Evolutionary conservation across 2,797 vertebrate genomes (phyloP).

Genomic region (Xiphorhynchus erythropygius): DNA sequence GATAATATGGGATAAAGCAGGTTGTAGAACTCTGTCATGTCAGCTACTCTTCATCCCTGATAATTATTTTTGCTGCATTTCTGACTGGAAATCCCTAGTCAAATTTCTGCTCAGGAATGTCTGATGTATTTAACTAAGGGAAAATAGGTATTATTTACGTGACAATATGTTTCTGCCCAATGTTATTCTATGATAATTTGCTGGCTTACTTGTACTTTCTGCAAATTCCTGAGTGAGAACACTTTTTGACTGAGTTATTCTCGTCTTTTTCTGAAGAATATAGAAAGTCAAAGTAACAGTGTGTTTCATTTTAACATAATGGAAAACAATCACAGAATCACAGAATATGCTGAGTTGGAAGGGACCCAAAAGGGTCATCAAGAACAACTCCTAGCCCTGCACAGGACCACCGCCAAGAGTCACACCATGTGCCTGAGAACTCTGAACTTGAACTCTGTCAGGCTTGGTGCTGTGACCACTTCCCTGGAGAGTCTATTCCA

Average conservation of each 20-base stretch:
- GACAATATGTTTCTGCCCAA: accelerated
- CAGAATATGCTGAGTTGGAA: background rate
- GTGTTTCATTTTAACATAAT: background rate
- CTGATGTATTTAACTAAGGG: background rate
- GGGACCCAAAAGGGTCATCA: background rate
- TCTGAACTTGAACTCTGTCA: background rate
- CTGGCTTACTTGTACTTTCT: background rate
- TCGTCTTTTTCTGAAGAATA: background rate
- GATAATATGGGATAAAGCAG: background rate
- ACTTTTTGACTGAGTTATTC: background rate
- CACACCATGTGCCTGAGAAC: background rate
- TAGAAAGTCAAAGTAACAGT: background rate
- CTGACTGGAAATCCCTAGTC: background rate
- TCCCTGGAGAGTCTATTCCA: background rate
- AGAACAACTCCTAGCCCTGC: background rate
- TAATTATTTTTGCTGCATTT: background rate
- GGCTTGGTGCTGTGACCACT: background rate
- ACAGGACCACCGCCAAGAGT: background rate
- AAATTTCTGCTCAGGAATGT: background rate
- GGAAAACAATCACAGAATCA: background rate
- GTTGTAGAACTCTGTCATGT: background rate
- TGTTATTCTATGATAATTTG: background rate
- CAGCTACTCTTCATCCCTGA: background rate
- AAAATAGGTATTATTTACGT: background rate
- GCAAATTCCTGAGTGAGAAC: background rate